phyloP scores from a whole-genome alignment of 2,888 invertebrate genomes.

The Aelia acuminata region DNA sequence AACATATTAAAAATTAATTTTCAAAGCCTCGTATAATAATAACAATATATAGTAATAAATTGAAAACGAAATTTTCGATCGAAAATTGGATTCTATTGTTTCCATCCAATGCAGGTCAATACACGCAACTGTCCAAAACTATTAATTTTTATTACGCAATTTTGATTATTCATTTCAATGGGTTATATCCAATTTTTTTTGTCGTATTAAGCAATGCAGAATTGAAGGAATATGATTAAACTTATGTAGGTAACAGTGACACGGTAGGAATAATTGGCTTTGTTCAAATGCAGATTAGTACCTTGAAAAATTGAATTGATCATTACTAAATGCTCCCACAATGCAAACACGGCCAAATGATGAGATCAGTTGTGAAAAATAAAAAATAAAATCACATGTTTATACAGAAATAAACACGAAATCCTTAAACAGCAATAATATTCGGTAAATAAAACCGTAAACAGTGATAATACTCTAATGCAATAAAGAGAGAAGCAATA shows the following conservation, averaged over 20 bases:
- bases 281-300: neutral
- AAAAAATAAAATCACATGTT: constrained; percentile 5
- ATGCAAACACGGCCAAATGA: neutral
- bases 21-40: no score
- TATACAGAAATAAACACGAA: neutral
- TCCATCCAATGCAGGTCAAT: no score
- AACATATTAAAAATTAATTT: no score
- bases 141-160: no score
- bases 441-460: neutral
- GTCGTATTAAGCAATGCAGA: neutral
- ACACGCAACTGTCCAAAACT: no score
- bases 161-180: no score
- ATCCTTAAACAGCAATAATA: neutral
- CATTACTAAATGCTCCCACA: neutral
- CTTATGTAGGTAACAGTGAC: neutral
- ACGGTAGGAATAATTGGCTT: neutral
- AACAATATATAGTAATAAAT: no score
- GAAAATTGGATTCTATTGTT: no score
- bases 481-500: neutral
- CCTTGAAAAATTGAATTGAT: constrained; percentile 13
- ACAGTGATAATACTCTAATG: neutral
- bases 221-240: neutral
- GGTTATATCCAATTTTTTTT: no score
- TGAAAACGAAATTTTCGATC: no score
- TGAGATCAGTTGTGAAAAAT: neutral